A percentile compares a stretch with the other conserved stretches of the same genome.
Conservation (phyloP, 1,140 invertebrate genomes). For the Epicauta chinensis region DNA sequence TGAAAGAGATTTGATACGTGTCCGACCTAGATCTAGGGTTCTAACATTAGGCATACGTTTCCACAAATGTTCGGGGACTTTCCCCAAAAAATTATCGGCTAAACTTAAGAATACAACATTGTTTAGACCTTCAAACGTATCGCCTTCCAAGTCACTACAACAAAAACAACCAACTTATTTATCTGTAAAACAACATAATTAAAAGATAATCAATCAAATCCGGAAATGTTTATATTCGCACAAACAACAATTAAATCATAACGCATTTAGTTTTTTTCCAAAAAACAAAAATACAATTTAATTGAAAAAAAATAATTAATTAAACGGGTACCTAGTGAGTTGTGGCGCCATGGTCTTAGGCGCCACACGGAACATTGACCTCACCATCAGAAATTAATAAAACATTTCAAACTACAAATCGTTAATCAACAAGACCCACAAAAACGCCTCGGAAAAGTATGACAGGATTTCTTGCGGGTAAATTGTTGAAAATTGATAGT, state of each 20-base stretch:
- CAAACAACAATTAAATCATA: neutral
- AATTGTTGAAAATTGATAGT: too few relatives aligned
- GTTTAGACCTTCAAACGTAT: conserved; percentile 62
- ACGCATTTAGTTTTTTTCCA: neutral
- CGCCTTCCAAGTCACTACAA: conserved; percentile 58
- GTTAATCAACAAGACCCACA: too few relatives aligned
- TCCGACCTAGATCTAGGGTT: conserved; percentile 65
- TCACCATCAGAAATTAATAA: too few relatives aligned
- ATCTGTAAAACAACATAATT: neutral
- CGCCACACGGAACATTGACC: too few relatives aligned
- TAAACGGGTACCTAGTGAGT: too few relatives aligned
- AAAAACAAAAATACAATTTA: too few relatives aligned
- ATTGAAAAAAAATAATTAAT: too few relatives aligned
- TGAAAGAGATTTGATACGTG: conserved; percentile 57
- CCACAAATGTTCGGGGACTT: conserved; percentile 63
- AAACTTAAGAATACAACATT: conserved; percentile 64
- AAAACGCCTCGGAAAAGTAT: too few relatives aligned
- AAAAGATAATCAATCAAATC: neutral
- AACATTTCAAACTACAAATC: too few relatives aligned
- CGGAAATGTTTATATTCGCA: too few relatives aligned
- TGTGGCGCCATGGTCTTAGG: too few relatives aligned
- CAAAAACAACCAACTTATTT: neutral
- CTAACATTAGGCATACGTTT: conserved; percentile 62
- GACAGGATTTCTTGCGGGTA: too few relatives aligned
- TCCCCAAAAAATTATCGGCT: conserved; percentile 62